These are phyloP conservation scores for Caenorhabditis doughertyi DNA, from an alignment of 2,888 invertebrate genomes.

Conservation along the genomic window DNA sequence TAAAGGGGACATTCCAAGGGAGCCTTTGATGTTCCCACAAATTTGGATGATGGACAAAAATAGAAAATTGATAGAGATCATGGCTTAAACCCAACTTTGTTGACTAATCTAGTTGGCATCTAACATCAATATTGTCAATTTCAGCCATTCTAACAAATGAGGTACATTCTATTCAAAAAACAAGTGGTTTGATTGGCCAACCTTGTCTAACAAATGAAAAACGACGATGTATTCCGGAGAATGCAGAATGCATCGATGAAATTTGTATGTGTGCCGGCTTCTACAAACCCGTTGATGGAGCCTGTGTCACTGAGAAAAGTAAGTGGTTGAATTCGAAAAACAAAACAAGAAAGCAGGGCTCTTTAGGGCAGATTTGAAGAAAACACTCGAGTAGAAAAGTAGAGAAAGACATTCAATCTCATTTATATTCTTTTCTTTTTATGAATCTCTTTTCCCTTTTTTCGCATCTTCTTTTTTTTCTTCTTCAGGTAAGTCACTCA, in stretches of 20 bases:
- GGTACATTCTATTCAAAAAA: constrained; percentile 39
- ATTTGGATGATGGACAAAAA: too few species aligned
- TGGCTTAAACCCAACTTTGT: too few species aligned
- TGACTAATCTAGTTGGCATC: too few species aligned
- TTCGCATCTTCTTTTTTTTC: constrained; percentile 12
- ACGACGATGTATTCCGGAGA: constrained; percentile 67
- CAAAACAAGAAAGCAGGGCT: constrained; percentile 11
- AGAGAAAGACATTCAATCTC: constrained; percentile 41
- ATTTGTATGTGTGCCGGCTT: constrained; percentile 77
- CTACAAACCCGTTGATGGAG: constrained; percentile 68
- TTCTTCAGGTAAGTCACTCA: constrained; percentile 74
- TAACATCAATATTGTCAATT: too few species aligned
- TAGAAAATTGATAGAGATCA: too few species aligned
- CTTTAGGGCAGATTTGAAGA: constrained; percentile 38
- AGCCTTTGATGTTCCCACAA: too few species aligned
- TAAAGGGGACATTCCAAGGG: too few species aligned
- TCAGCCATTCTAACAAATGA: constrained; percentile 30
- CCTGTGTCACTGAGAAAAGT: constrained; percentile 70
- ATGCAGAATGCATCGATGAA: constrained; percentile 76
- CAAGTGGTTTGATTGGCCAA: constrained; percentile 64
- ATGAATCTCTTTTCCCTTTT: constrained; percentile 4
- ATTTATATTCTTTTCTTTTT: constrained; percentile 43
- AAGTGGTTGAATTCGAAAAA: constrained; percentile 34
- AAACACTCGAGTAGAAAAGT: constrained; percentile 38
- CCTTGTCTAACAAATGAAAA: constrained; percentile 66